Conservation (phyloP, 1,140 invertebrate genomes). For the Drosophila setifemur region DNA sequence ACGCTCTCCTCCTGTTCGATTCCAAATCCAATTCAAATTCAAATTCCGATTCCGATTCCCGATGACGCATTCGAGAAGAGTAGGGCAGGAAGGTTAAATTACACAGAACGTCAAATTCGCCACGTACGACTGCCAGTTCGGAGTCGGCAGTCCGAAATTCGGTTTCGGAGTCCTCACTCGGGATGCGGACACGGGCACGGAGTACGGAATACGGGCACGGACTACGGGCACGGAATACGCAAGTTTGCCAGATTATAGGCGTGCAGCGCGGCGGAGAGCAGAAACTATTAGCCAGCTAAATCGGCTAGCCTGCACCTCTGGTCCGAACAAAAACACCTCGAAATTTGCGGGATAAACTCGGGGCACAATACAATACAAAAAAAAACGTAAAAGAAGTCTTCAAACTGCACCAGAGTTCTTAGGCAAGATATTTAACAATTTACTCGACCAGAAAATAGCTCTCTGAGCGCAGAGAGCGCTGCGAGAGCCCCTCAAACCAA, state of each 20-base stretch:
- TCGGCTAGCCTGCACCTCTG: neutral
- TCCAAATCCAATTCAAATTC: neutral
- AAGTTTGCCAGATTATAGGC: conserved; percentile 22
- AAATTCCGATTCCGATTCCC: conserved; percentile 42
- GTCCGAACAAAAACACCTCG: neutral
- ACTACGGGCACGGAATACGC: conserved; percentile 7
- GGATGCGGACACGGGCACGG: neutral
- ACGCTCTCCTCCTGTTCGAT: neutral
- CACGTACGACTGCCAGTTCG: conserved; percentile 47
- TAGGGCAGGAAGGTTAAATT: conserved; percentile 82
- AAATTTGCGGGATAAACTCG: no score
- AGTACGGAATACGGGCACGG: neutral
- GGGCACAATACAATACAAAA: neutral
- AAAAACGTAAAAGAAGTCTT: neutral
- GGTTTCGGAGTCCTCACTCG: conserved; percentile 22
- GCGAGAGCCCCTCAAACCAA: conserved; percentile 1
- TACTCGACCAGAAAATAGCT: conserved; percentile 53
- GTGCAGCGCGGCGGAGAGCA: conserved; percentile 3
- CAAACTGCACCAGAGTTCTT: neutral
- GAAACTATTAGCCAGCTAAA: conserved; percentile 15
- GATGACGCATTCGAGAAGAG: conserved; percentile 76
- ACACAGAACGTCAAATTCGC: conserved; percentile 67
- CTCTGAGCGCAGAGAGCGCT: conserved; percentile 9
- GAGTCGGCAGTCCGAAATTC: conserved; percentile 36
- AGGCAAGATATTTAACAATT: conserved; percentile 30